Base-by-base conservation (phyloP, 1,140 invertebrate genomes). In the Sycobia sp. region DNA sequence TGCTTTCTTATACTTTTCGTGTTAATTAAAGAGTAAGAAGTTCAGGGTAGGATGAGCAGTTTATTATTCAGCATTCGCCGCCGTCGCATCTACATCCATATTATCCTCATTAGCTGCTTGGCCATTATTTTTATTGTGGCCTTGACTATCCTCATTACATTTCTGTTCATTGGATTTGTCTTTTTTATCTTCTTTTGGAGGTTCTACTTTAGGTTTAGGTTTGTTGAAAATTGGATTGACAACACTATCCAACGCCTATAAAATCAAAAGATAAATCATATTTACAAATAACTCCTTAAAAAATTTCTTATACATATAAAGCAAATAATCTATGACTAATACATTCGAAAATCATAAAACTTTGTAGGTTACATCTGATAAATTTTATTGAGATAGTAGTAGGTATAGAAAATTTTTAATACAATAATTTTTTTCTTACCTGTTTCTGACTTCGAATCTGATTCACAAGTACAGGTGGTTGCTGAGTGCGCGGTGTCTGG, bases 181-280 rank as follows among this genome's bases (percentile, higher is more conserved):
- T 22, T 65, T 64, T 16, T 56, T 78, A 0, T 82, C 78, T 36
- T 78, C 74, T 23, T 81, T 81, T 10, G 81, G 79, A 8, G 78
- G 74, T 22, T 85, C 83, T 3, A 77, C 83, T 79, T 91, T 91
- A 8, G 93, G 93, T 76, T 93, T 93, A 20, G 91, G 90, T 79
- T 94, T 95, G 73, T 91, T 93, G 43, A 95, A 78, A 62, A 94
- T 89, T 1, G 91, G 88, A 67, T 84, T 86, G 25, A 92, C 86
- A 9, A 80, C 82, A 49, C 73, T 86, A 67, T 94, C 90, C 68
- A 95, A 86, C 29, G 79, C 81, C 85, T 90, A 75, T 55, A 67
- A 71, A 55, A 47, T 55, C 66, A 20, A 10, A 44, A 44, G 50
- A 66, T 27, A 54, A 32, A 54, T 41, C 22, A 18, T 38, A 11